Conservation (phyloP, 2,113 vertebrate species). For the Nesogale talazaci region DNA sequence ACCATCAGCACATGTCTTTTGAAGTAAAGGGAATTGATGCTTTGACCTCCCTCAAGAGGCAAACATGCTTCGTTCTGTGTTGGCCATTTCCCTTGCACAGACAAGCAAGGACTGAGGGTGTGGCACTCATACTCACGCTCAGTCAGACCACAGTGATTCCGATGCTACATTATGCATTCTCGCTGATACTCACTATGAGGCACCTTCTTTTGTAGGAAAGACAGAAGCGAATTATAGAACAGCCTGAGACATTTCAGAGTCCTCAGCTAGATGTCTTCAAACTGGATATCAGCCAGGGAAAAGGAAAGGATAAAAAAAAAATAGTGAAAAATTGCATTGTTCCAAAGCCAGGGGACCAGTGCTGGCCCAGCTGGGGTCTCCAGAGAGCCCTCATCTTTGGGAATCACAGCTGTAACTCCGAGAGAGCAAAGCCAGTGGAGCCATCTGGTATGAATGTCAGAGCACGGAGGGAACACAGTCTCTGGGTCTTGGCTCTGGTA, state of each 20-base stretch:
- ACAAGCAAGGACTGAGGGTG: not conserved
- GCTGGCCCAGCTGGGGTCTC: not conserved
- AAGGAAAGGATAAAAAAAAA: not conserved
- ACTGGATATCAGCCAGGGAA: not conserved
- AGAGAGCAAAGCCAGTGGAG: not conserved
- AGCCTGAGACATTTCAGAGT: not conserved
- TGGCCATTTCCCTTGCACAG: not conserved
- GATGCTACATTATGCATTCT: not conserved
- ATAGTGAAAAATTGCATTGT: not conserved
- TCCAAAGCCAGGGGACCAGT: not conserved
- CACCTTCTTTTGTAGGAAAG: not conserved
- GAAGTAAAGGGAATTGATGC: not conserved
- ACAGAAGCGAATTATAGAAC: not conserved
- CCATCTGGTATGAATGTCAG: not conserved
- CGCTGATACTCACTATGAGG: not conserved
- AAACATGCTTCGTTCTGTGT: not conserved
- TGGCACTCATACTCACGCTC: not conserved
- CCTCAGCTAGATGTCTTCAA: not conserved
- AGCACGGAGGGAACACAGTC: too few species aligned
- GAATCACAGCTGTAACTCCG: not conserved
- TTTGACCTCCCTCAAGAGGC: constrained; percentile 23
- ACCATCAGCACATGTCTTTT: not conserved
- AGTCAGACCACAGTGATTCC: not conserved
- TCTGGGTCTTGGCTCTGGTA: not conserved
- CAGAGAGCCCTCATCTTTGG: not conserved